Base-by-base conservation (phyloP, 2,113 vertebrate genomes). In the Clupea harengus region DNA sequence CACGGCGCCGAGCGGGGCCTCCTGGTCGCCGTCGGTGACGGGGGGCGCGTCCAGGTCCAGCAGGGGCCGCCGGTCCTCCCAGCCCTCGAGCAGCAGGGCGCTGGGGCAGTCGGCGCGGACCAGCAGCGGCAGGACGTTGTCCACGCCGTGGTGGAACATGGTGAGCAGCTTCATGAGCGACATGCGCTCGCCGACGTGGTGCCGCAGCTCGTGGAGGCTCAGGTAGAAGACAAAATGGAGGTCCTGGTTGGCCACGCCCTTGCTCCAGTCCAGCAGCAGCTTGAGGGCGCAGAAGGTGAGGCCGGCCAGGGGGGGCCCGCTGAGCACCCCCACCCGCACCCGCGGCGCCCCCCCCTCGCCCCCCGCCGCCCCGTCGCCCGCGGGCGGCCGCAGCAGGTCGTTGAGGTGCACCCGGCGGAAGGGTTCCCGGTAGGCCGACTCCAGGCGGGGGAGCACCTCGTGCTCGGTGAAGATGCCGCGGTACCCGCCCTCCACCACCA, bases 21-120 rank as follows among this genome's bases (percentile, higher is more conserved):
- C 32, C 0, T 85, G 84, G n/a, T 39, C 0, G 8, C 86, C 82
- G 86, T 92, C 91, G 0, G 45, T 85, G 47, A 95, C 50, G 0
- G 75, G 87, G 0, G 90, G 89, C 60, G 92, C 86, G 18, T 89
- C 91, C 91, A 93, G 95, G 85, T 94, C 89, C 72, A 96, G 90
- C 3, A 81, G 0, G 32, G 82, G 81, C n/a, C 83, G 85, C 87
- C 93, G 94, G 28, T 90, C 89, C 88, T 96, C 94, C 7, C 94
- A 89, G 0, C 89, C 92, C 39, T 95, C 94, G 88, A 96, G 92
- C 25, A 95, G 89, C 80, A 96, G 85, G n/a, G 95, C 88, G 83
- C 87, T 86, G 39, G 85, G 88, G n/a, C 91, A 92, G 45, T 91
- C 90, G 0, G 88, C 85, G 7, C 89, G 83, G 4, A 91, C 88